Conservation (phyloP, 35 echinoderm and acorn worm genomes). For the Amphiura filiformis region DNA sequence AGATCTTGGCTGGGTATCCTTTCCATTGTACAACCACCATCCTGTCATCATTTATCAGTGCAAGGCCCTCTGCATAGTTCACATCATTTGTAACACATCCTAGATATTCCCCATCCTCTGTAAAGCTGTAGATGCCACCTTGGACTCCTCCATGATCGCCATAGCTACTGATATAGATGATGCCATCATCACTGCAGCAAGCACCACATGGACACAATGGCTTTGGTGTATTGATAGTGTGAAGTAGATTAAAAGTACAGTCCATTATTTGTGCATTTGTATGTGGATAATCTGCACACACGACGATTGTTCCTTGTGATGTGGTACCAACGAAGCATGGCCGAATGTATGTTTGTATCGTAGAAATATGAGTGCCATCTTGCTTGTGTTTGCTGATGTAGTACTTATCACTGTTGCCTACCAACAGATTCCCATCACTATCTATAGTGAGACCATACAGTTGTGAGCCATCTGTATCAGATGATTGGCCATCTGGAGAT, state of each 20-base stretch:
- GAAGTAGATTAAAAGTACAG: background rate
- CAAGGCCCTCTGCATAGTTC: background rate
- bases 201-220: background rate
- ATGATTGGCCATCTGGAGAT: too few species aligned
- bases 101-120: too few species aligned
- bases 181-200: background rate
- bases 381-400: too few species aligned
- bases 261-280: background rate
- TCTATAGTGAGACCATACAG: too few species aligned
- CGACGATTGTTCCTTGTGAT: too few species aligned
- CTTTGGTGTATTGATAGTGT: background rate
- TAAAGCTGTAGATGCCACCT: too few species aligned
- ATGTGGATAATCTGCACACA: too few species aligned
- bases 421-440: too few species aligned
- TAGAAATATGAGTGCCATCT: background rate
- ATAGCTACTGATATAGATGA: background rate
- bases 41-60: background rate
- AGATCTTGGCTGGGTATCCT: background rate
- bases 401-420: background rate
- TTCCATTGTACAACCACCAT: background rate
- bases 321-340: background rate
- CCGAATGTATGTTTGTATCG: background rate
- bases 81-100: background rate
- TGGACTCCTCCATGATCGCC: background rate
- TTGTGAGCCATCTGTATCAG: background rate